Conservation (phyloP, 2,888 invertebrate species). For the Parascotia fuliginaria region DNA sequence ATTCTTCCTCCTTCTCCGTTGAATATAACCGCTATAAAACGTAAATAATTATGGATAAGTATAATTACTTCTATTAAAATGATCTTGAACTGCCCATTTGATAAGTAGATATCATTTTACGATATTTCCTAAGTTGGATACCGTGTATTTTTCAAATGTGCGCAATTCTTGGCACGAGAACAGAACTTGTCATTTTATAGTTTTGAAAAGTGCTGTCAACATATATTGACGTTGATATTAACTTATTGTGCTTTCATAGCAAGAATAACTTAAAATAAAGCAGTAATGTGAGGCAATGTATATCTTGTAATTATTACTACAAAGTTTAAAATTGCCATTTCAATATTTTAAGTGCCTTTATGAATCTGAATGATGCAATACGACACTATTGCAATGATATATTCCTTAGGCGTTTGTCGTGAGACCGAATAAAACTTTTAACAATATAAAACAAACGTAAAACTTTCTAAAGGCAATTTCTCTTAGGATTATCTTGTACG, state of each 20-base stretch:
- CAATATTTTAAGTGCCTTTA: too few species aligned
- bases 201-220: slow-evolving; percentile 9
- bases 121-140: background rate
- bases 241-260: too few species aligned
- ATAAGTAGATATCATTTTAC: slow-evolving; percentile 1
- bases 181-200: slow-evolving; percentile 10
- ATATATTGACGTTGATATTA: too few species aligned
- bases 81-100: background rate
- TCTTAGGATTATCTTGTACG: slow-evolving; percentile 13
- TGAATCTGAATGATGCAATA: too few species aligned
- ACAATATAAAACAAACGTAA: too few species aligned
- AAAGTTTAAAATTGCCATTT: too few species aligned
- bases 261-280: too few species aligned
- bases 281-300: too few species aligned
- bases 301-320: too few species aligned
- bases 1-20: slow-evolving; percentile 14
- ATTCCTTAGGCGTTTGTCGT: too few species aligned
- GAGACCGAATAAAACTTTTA: too few species aligned
- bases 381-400: too few species aligned
- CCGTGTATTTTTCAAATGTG: slow-evolving; percentile 8
- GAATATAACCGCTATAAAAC: slow-evolving; percentile 7
- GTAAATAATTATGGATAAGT: slow-evolving; percentile 12
- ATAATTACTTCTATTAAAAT: background rate
- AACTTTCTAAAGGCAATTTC: background rate
- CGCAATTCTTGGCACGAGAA: slow-evolving; percentile 18